Percentiles rank a stretch among this genome's conserved stretches.
Evolutionary conservation across 2,797 vertebrate species (phyloP).

Genomic region (Rhincodon typus): DNA sequence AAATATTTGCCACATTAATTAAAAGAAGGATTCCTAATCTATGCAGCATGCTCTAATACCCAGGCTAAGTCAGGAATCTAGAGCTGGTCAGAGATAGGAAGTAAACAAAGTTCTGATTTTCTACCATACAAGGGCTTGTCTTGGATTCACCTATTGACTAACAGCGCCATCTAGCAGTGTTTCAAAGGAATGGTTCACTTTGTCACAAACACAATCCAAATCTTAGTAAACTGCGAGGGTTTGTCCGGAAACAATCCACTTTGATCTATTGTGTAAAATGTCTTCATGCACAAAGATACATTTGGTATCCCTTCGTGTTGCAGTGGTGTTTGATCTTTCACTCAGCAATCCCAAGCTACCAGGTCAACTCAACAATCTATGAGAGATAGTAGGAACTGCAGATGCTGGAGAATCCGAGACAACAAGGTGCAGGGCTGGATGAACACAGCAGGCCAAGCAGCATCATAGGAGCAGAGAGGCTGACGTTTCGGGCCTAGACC

Average conservation of each 20-base stretch:
- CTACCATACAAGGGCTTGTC: not conserved
- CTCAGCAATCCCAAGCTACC: not conserved
- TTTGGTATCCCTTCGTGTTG: not conserved
- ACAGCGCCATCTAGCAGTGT: not conserved
- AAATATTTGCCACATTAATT: constrained; percentile 9
- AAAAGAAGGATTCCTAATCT: not conserved
- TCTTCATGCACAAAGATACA: not conserved
- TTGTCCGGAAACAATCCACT: not conserved
- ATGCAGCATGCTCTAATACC: not conserved
- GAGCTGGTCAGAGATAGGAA: not conserved
- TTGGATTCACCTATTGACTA: not conserved
- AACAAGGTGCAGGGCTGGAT: not conserved
- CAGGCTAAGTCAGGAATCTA: no score
- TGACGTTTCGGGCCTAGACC: no score
- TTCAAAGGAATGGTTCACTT: not conserved
- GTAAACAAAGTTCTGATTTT: no score
- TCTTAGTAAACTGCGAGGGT: not conserved
- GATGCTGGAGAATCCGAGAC: no score
- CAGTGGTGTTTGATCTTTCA: not conserved
- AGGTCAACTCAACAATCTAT: no score
- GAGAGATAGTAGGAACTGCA: no score
- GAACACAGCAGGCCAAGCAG: not conserved
- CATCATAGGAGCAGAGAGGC: no score
- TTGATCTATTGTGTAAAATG: not conserved
- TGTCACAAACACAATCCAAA: not conserved